These are phyloP conservation scores for Malachius bipustulatus DNA, from an alignment of 2,888 invertebrate species.

Conservation along the genomic window DNA sequence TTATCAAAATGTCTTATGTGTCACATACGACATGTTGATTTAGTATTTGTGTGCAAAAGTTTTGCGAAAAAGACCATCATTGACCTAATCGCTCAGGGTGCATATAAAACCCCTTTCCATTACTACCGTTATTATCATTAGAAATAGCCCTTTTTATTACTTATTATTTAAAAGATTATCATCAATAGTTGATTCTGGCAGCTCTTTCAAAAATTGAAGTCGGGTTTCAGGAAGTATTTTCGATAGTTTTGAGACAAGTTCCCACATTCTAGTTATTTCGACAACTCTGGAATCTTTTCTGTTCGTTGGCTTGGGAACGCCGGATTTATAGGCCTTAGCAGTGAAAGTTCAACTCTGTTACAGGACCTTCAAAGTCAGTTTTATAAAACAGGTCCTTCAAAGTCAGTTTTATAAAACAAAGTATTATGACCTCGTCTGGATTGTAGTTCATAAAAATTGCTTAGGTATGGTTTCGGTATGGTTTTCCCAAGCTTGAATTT, in stretches of 20 bases:
- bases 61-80: too few species aligned
- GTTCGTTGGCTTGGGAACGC: slow-evolving; percentile 8
- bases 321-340: slow-evolving; percentile 6
- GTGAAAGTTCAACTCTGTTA: slow-evolving; percentile 9
- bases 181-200: slow-evolving; percentile 6
- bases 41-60: slow-evolving; percentile 8
- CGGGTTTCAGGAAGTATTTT: slow-evolving; percentile 7
- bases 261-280: slow-evolving; percentile 4
- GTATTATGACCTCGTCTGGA: slow-evolving; percentile 10
- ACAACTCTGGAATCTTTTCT: slow-evolving; percentile 6
- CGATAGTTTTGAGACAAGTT: slow-evolving; percentile 7
- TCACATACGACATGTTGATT: slow-evolving; percentile 9
- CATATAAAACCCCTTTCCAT: too few species aligned
- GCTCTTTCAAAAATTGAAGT: slow-evolving; percentile 6
- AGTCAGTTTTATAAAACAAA: too few species aligned
- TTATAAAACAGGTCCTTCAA: too few species aligned
- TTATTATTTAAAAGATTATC: too few species aligned
- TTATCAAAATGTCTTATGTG: slow-evolving; percentile 6
- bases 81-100: too few species aligned
- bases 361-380: slow-evolving; percentile 12
- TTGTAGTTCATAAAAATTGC: slow-evolving; percentile 8
- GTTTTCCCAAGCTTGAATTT: slow-evolving; percentile 16
- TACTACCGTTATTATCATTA: too few species aligned
- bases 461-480: slow-evolving; percentile 15
- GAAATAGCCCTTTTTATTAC: too few species aligned